Conservation (phyloP, 2,797 vertebrate species). For the Poliocrania exsul region DNA sequence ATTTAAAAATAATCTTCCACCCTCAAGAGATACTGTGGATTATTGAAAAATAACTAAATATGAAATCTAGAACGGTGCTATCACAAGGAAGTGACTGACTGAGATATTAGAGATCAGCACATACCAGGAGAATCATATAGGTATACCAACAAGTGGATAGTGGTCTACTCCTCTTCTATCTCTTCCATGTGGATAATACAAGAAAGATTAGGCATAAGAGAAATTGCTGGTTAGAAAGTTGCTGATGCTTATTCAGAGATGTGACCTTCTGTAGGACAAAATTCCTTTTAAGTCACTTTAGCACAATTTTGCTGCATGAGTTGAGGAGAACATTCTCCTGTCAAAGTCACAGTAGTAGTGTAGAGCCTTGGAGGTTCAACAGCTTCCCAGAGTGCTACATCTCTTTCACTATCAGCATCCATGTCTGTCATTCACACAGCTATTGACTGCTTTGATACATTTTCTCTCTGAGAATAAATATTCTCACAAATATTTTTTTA, state of each 20-base stretch:
- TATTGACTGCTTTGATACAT: neutral
- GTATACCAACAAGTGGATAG: neutral
- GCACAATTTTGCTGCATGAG: neutral
- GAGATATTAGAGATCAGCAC: neutral
- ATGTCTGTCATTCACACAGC: neutral
- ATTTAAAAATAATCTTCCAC: constrained; percentile 15
- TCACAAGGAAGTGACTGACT: neutral
- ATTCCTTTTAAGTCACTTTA: neutral
- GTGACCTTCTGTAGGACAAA: neutral
- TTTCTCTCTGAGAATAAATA: neutral
- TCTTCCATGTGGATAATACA: neutral
- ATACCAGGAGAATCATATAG: neutral
- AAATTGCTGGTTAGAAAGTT: neutral
- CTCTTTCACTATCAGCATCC: neutral
- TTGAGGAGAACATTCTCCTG: neutral
- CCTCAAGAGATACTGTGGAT: constrained; percentile 11
- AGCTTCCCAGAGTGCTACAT: neutral
- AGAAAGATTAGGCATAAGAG: neutral
- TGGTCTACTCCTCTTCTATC: neutral
- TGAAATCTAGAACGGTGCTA: constrained; percentile 17
- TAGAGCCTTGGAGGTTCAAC: neutral
- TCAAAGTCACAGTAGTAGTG: neutral
- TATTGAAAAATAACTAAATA: constrained; percentile 16
- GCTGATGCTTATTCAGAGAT: neutral
- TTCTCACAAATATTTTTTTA: neutral